phyloP scores from a whole-genome alignment of 2,797 vertebrate genomes.

The Rhabdophis nuchalis region DNA sequence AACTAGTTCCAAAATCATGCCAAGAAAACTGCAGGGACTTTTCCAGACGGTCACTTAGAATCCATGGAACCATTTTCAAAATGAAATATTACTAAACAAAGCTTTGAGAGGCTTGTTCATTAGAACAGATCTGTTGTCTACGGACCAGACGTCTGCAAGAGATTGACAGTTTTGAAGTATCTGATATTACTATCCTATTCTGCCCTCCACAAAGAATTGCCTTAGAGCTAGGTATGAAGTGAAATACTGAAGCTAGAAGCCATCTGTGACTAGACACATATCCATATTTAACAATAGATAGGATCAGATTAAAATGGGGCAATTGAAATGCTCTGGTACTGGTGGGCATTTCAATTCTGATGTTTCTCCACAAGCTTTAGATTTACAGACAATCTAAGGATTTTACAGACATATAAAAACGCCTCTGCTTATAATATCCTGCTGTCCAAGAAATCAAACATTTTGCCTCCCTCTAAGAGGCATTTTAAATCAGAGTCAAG shows the following conservation, averaged over 20 bases:
- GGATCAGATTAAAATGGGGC: not conserved
- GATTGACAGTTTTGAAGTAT: not conserved
- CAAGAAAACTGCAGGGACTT: not conserved
- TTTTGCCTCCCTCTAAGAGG: not conserved
- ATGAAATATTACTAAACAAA: not conserved
- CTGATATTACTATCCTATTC: not conserved
- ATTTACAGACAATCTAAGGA: not conserved
- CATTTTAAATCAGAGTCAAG: not conserved
- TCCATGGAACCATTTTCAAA: not conserved
- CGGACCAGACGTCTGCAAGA: not conserved
- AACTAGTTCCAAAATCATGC: not conserved
- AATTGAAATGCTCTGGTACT: not conserved
- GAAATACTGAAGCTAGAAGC: not conserved
- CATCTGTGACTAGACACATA: not conserved
- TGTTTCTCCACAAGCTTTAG: not conserved
- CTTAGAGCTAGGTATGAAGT: not conserved
- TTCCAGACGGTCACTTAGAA: not conserved
- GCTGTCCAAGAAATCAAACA: not conserved
- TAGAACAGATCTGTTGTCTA: not conserved
- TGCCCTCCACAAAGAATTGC: not conserved
- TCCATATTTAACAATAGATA: not conserved
- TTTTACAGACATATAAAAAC: not conserved
- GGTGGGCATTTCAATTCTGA: not conserved
- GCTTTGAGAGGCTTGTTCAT: not conserved
- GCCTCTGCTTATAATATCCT: not conserved